Evolutionary conservation across 2,797 vertebrate species (phyloP), one percentile per base, ranked within the genome.

Genomic region (Tiaroga cobitis): DNA sequence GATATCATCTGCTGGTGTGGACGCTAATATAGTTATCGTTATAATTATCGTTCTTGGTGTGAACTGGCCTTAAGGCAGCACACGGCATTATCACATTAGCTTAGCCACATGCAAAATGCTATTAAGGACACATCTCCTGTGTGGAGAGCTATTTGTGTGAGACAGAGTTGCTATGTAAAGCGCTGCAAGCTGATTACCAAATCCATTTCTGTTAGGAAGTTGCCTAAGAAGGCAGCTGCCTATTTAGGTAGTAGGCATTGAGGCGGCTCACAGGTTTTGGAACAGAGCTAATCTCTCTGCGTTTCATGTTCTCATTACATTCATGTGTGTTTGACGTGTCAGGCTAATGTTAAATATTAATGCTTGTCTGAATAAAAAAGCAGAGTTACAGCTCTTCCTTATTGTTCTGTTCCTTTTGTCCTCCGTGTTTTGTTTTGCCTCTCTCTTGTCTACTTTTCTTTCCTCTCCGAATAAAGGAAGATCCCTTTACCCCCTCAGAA

Each of bases 321-420:
- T 56, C 11, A 6, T 83, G 21, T 83, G 72, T 83, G 34, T 83
- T 76, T 68, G 82, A 76, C 46, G 0, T 83, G 72, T 76, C 72
- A 43, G 77, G 72, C 46, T 76, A 59, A 32, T 24, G 79, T 89
- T 85, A 87, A 88, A 90, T 89, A 92, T 93, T 89, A 80, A 92
- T 88, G 49, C 24, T 49, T 26, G 84, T 63, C 85, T 90, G 88
- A 88, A 90, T 91, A 82, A 89, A 89, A 86, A 11, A 76, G 65
- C 1, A 65, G 74, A 24, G 72, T 39, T 72, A 6, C 0, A 24
- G 39, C 7, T 26, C 69, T 87, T 87, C 88, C 19, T 34, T 63
- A 32, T 54, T 75, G 73, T 63, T 63, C 15, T 8, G 61, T 49
- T 69, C 9, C 11, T 70, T 54, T 83, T 74, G 72, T 67, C 43